Evolutionary conservation across 2,113 vertebrate species (phyloP).

Genomic region (Natator depressus): DNA sequence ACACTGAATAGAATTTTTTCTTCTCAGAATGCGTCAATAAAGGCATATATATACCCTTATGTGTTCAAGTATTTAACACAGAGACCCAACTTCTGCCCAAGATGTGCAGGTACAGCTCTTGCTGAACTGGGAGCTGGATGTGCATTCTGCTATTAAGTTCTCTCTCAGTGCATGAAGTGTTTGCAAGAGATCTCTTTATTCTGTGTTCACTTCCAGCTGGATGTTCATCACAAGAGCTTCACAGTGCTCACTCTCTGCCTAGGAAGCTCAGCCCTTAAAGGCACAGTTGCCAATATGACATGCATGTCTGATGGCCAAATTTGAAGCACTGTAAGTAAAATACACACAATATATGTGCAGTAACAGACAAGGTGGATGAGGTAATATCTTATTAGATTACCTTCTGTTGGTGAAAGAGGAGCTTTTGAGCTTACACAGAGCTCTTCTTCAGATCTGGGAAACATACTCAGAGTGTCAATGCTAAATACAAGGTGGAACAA

Average conservation of each 20-base stretch:
- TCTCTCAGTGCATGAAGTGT: neutral
- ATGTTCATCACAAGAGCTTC: neutral
- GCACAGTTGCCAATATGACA: neutral
- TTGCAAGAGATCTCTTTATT: neutral
- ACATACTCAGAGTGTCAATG: too few species aligned
- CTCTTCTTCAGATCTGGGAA: too few species aligned
- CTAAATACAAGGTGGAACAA: too few species aligned
- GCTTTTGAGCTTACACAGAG: too few species aligned
- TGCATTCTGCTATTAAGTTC: neutral
- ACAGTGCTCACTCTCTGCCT: neutral
- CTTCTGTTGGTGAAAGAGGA: too few species aligned
- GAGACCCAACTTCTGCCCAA: neutral
- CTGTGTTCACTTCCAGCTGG: neutral
- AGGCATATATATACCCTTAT: accelerated
- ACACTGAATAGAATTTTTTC: neutral
- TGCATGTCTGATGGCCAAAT: neutral
- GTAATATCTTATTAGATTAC: too few species aligned
- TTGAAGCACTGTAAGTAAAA: neutral
- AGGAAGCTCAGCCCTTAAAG: neutral
- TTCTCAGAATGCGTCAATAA: neutral
- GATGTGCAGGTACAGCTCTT: neutral
- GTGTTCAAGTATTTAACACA: neutral
- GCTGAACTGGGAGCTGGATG: accelerated
- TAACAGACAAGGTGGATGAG: neutral
- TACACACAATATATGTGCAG: neutral